Conservation (phyloP, 2,797 vertebrate genomes). For the Pangasius sanitwongsei region DNA sequence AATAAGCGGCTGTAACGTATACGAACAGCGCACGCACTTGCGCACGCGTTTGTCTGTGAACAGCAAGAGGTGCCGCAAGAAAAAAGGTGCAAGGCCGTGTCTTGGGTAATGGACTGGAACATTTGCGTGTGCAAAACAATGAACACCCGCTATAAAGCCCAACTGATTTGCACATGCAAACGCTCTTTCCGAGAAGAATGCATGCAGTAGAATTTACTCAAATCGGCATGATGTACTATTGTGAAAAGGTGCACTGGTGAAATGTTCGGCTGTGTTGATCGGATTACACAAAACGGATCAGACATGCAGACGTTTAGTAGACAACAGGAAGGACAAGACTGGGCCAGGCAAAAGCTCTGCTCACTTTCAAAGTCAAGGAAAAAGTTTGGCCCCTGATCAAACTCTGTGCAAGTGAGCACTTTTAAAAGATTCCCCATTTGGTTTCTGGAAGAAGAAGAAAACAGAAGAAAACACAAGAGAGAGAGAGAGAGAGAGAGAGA, state of each 20-base stretch:
- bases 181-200: neutral
- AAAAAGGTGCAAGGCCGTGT: neutral
- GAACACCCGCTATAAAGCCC: neutral
- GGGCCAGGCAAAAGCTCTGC: conserved; percentile 78
- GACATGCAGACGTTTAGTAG: conserved; percentile 62
- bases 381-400: conserved; percentile 93
- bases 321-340: conserved; percentile 55
- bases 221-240: too few species aligned
- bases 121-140: conserved; percentile 7
- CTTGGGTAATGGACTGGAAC: neutral
- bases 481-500: conserved; percentile 14
- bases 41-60: neutral
- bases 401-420: conserved; percentile 92
- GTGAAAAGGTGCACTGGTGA: neutral
- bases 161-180: conserved; percentile 43
- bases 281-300: conserved; percentile 2
- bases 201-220: neutral
- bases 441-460: conserved; percentile 81
- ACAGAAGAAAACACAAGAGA: conserved; percentile 60
- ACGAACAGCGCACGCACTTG: neutral
- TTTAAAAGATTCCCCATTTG: conserved; percentile 93
- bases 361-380: conserved; percentile 97
- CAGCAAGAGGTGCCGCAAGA: too few species aligned
- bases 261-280: neutral
- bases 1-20: neutral